Base-by-base conservation (phyloP, 2,113 vertebrate species). In the Lampris incognitus region DNA sequence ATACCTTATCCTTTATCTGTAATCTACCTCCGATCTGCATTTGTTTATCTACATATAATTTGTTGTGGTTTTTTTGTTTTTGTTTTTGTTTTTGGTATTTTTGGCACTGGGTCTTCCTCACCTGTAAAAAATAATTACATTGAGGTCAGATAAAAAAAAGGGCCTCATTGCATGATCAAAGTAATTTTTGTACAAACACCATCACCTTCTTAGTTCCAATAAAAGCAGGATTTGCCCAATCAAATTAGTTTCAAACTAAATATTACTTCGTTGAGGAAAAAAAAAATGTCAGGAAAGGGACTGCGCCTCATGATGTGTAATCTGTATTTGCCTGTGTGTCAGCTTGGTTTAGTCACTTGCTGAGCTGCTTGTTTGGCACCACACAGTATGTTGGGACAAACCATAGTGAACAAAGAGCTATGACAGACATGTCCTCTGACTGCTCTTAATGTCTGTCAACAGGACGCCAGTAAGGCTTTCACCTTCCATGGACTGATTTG, bases 341-440 rank as follows among this genome's bases (percentile, higher is more conserved):
- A 69, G 76, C 58, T 74, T 74, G 62, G 48, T 11, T 40, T 10
- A 11, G 39, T 55, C 36, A 37, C 40, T 60, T 56, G 42, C 68
- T 24, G 72, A 65, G 65, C 40, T 5, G 71, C 42, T 44, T 58
- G 54, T 77, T 82, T 75, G 79, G 70, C 70, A 52, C 56, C 37
- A 0, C 49, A 0, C 49, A 6, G 11, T 46, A 9, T 72, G 69
- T 84, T 86, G 79, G 78, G 66, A 57, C 24, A 57, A 1, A 62
- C 13, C 39, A 62, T 10, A 70, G 62, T 2, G 42, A 76, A 42
- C 49, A 44, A 38, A 78, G 55, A 63, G n/a, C 63, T 11, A 40
- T 77, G 83, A 83, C 76, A 63, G 76, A 81, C 78, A 37, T 71
- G 67, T 57, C 64, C 58, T 61, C 54, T 66, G 66, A 72, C 64